phyloP scores from a whole-genome alignment of 2,113 vertebrate species.

The Megalops atlanticus region DNA sequence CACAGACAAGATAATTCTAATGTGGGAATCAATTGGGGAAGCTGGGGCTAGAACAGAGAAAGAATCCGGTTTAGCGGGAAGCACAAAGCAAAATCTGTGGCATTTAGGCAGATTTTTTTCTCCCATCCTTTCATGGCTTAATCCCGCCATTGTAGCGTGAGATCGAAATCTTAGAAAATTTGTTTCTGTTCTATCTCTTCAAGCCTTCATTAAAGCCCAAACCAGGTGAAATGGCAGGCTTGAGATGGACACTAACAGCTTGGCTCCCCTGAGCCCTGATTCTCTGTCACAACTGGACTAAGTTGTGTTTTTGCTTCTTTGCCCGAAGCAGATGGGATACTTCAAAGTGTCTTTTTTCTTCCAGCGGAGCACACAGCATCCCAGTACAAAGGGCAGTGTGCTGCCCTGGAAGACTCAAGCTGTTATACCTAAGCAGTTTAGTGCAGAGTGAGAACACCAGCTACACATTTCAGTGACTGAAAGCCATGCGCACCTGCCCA shows the following conservation, averaged over 20 bases:
- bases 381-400: background rate
- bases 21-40: too few species aligned
- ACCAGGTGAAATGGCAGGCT: slow-evolving; percentile 6
- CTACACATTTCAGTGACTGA: too few species aligned
- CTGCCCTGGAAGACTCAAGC: background rate
- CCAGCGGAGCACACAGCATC: background rate
- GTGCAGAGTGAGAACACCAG: too few species aligned
- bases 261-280: background rate
- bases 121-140: background rate
- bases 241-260: background rate
- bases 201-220: slow-evolving; percentile 37
- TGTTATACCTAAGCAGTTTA: too few species aligned
- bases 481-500: too few species aligned
- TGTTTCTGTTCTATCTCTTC: slow-evolving; percentile 31
- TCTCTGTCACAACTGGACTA: background rate
- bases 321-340: background rate
- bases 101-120: background rate
- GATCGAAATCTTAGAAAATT: slow-evolving; percentile 30
- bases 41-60: background rate
- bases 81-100: background rate
- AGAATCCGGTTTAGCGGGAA: background rate
- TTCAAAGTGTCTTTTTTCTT: background rate
- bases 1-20: background rate
- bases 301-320: background rate
- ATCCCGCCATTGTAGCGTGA: background rate